phyloP scores from a whole-genome alignment of 2,888 invertebrate species.

The Diarsia rubi region DNA sequence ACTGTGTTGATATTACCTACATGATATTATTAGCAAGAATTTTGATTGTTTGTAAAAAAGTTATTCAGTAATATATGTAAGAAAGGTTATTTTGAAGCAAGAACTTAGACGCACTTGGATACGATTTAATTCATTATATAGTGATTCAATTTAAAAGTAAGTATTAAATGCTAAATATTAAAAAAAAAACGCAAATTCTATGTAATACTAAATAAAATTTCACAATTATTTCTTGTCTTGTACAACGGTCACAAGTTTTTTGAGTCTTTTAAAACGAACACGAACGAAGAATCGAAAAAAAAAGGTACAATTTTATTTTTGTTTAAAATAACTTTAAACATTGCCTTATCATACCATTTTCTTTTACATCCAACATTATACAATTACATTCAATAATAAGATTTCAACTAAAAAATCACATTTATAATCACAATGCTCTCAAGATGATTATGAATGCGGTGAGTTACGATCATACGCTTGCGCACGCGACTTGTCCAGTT shows the following conservation, averaged over 20 bases:
- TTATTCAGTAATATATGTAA: neutral
- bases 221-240: neutral
- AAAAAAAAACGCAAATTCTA: neutral
- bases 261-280: neutral
- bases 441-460: constrained; percentile 53
- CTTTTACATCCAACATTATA: neutral
- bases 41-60: constrained; percentile 32
- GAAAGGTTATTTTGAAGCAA: neutral
- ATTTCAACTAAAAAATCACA: constrained; percentile 9
- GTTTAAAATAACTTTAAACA: neutral
- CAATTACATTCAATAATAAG: neutral
- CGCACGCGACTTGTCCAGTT: constrained; percentile 74
- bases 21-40: constrained; percentile 9
- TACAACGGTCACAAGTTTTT: neutral
- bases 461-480: constrained; percentile 47
- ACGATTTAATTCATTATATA: neutral
- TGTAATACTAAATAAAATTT: neutral
- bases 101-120: neutral
- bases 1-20: constrained; percentile 20
- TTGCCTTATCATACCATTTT: neutral
- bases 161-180: neutral
- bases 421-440: constrained; percentile 36
- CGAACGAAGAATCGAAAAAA: neutral
- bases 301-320: neutral
- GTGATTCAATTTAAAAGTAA: neutral